Conservation (phyloP, 1,140 invertebrate species). For the Hypsibius dujardini region DNA sequence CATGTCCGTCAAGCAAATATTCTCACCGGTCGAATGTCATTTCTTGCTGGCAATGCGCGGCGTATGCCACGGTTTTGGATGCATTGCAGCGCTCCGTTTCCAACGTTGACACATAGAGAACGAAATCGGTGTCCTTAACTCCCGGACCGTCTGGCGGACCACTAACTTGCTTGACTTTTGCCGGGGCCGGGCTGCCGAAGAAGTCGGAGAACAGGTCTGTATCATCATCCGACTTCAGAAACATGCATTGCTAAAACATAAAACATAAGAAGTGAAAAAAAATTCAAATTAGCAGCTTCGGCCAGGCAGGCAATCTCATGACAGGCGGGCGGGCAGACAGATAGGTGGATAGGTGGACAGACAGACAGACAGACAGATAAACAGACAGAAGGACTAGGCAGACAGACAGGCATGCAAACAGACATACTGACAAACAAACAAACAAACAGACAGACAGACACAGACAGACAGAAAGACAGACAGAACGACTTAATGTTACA, state of each 20-base stretch:
- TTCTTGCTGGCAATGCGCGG: constrained; percentile 95
- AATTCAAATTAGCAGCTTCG: constrained; percentile 17
- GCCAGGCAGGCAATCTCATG: too few relatives aligned
- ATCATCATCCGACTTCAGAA: too few relatives aligned
- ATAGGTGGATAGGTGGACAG: too few relatives aligned
- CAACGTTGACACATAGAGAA: constrained; percentile 87
- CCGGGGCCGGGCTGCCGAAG: constrained; percentile 38
- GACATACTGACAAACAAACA: too few relatives aligned
- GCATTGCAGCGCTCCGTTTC: constrained; percentile 62
- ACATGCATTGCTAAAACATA: background rate
- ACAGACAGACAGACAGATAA: too few relatives aligned
- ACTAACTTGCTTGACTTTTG: constrained; percentile 59
- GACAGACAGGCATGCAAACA: too few relatives aligned
- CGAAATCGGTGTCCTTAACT: constrained; percentile 72
- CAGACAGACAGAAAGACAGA: too few relatives aligned
- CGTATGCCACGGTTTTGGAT: constrained; percentile 68
- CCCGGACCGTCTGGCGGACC: constrained; percentile 41
- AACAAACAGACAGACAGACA: too few relatives aligned
- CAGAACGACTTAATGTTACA: too few relatives aligned
- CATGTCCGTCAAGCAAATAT: constrained; percentile 16
- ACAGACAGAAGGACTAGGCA: too few relatives aligned
- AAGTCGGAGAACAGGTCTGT: constrained; percentile 10
- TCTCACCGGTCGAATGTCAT: constrained; percentile 61
- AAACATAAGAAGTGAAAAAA: constrained; percentile 5
- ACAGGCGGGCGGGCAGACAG: too few relatives aligned